Evolutionary conservation across 2,888 invertebrate genomes (phyloP).

Genomic region (Drosophila longiperda): DNA sequence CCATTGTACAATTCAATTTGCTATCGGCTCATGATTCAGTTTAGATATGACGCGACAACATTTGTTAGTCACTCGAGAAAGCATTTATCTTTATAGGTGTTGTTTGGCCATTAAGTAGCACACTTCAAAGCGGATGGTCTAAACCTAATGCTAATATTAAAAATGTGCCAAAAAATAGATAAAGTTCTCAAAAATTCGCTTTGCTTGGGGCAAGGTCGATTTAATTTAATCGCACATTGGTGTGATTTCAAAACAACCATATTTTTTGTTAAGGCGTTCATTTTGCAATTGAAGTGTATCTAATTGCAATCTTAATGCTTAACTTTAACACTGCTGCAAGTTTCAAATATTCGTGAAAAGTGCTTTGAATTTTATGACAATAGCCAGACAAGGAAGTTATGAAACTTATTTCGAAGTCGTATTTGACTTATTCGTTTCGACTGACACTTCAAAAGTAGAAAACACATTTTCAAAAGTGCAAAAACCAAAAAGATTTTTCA

Average conservation of each 20-base stretch:
- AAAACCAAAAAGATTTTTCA: neutral
- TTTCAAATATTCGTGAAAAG: neutral
- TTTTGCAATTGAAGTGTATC: neutral
- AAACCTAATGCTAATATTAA: neutral
- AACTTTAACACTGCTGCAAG: no score
- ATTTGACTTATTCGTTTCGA: neutral
- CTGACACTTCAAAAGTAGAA: slow-evolving; percentile 3
- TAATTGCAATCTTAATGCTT: neutral
- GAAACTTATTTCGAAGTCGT: neutral
- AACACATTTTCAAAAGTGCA: neutral
- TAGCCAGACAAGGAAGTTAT: neutral
- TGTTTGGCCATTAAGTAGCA: neutral
- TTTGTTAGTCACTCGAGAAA: neutral
- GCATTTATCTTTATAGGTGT: neutral
- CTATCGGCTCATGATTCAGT: slow-evolving; percentile 27
- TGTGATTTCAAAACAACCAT: neutral
- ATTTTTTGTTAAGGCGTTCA: neutral
- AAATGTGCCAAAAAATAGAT: neutral
- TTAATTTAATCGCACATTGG: neutral
- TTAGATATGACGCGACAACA: slow-evolving; percentile 11
- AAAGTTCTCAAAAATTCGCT: neutral
- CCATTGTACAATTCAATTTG: neutral
- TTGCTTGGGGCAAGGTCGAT: neutral
- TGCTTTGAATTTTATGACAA: neutral
- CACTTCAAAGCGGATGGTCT: neutral